phyloP scores from a whole-genome alignment of 2,797 vertebrate genomes.

The Discoglossus pictus region DNA sequence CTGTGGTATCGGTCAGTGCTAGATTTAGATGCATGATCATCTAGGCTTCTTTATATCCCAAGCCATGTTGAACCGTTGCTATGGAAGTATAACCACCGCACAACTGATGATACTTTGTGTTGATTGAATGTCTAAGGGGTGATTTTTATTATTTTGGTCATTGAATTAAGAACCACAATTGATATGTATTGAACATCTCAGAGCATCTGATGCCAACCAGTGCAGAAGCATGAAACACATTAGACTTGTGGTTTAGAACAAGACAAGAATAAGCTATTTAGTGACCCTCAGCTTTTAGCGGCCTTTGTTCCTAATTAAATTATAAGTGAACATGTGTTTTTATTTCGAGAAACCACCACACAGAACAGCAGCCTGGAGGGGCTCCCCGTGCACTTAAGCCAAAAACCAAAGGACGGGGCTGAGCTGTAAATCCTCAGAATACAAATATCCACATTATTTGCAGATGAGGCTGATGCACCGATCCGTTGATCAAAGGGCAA shows the following conservation, averaged over 20 bases:
- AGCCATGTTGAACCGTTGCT: too few relatives aligned
- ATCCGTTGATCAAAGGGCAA: too few relatives aligned
- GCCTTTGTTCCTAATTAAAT: slow-evolving; percentile 17
- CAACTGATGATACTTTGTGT: not conserved
- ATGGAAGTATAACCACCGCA: too few relatives aligned
- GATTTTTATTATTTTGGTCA: slow-evolving; percentile 11
- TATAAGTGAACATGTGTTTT: slow-evolving; percentile 25
- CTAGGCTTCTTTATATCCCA: too few relatives aligned
- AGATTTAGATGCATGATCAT: too few relatives aligned
- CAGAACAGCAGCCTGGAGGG: slow-evolving; percentile 1
- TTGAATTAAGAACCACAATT: slow-evolving; percentile 27
- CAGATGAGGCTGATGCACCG: too few relatives aligned
- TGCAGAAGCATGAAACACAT: slow-evolving; percentile 5
- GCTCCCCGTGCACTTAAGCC: too few relatives aligned
- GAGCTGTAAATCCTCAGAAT: too few relatives aligned
- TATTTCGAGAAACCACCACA: slow-evolving; percentile 1
- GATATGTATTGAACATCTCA: slow-evolving; percentile 12
- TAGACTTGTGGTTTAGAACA: slow-evolving; percentile 9
- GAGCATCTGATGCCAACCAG: not conserved
- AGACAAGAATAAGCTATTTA: not conserved
- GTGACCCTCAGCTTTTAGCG: not conserved
- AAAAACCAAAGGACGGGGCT: too few relatives aligned
- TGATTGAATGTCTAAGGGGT: slow-evolving; percentile 10
- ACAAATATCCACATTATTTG: too few relatives aligned
- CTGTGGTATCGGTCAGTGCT: too few relatives aligned